Evolutionary conservation across 2,888 invertebrate genomes (phyloP), one percentile per base, ranked within the genome.

Genomic region (Tyria jacobaeae): DNA sequence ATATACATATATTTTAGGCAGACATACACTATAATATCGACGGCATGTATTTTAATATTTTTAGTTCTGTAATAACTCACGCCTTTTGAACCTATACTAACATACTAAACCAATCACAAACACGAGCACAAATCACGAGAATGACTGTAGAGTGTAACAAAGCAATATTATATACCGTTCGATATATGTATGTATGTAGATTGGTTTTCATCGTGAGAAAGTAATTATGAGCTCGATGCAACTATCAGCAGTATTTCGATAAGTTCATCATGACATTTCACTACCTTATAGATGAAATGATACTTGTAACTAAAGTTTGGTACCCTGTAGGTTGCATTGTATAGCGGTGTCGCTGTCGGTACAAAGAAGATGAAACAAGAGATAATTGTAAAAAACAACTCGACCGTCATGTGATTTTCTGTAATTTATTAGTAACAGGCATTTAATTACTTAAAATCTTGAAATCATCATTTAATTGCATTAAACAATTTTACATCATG

Each of bases 151-250:
- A 31, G 7, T 31, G 27, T 6, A 31, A 31, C 27, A 31, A 31
- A 4, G 1, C 27, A 1, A 6, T 39, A 39, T 39, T 39, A 39
- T 5, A 39, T n/a, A 37, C 3, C 15, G 15, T 39, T 6, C 3
- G 17, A 7, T 17, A 9, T 41, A 39, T 6, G 2, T 15, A 7
- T 17, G 2, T 41, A 39, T 6, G 2, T 15, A 17, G 27, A 27
- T 27, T 27, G n/a, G n/a, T 41, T 9, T 17, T 17, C n/a, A 37
- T 15, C 52, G 52, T 52, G 52, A 24, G 52, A 24, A 52, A 52
- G 35, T 37, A 52, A n/a, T 35, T 52, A 24, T 14, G 15, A 50
- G 15, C 35, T 52, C 37, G 9, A 15, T 35, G 17, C 50, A 35
- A 15, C 9, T 52, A 52, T 21, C 51, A 9, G 39, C 0, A 24